Conservation (phyloP, 2,113 vertebrate species). For the Catagonus wagneri region DNA sequence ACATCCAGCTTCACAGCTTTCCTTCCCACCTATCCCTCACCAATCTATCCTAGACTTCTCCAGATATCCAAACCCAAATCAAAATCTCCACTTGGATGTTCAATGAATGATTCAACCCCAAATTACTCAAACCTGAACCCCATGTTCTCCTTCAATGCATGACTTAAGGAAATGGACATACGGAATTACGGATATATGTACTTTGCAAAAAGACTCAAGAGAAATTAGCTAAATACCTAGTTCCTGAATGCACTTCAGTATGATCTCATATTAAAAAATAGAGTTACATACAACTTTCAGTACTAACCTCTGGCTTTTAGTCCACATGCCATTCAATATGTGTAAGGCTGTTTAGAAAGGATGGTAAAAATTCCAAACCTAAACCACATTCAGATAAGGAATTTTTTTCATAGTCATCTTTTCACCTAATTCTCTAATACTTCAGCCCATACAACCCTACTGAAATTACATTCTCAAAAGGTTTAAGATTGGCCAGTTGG, state of each 20-base stretch:
- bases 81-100: neutral
- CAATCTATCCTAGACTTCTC: neutral
- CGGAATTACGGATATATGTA: neutral
- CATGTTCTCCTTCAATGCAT: neutral
- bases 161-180: neutral
- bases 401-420: neutral
- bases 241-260: neutral
- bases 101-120: neutral
- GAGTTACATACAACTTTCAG: neutral
- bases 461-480: neutral
- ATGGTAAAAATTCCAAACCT: neutral
- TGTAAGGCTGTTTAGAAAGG: neutral
- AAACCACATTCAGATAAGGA: neutral
- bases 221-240: neutral
- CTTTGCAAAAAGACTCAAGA: neutral
- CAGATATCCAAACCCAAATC: neutral
- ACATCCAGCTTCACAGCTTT: neutral
- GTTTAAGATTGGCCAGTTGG: neutral
- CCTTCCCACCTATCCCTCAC: neutral
- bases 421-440: neutral
- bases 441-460: neutral
- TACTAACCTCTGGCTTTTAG: neutral
- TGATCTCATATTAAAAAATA: neutral
- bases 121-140: neutral
- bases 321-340: neutral